Base-by-base conservation (phyloP, 2,113 vertebrate genomes). In the Otis tarda region DNA sequence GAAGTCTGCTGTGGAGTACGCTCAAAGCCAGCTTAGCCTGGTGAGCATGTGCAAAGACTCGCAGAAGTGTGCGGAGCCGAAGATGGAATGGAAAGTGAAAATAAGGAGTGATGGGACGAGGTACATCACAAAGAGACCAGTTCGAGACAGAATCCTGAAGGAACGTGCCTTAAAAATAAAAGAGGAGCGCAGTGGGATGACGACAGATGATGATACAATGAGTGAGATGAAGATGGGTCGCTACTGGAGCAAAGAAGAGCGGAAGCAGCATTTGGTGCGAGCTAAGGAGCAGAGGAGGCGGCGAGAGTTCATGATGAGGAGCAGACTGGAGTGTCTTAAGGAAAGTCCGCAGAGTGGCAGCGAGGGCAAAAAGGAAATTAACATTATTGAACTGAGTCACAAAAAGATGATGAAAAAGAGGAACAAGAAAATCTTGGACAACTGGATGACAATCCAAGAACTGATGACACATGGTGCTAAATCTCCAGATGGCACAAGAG, bases 371-470 rank as follows among this genome's bases (percentile, higher is more conserved):
- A 99, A 98, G 85, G 99, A 99, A 95, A 97, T 99, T 87, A 99
- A 97, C 97, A 99, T 99, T 84, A 98, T 99, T 41, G 99, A 99
- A 98, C 98, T 99, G 65, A 99, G 99, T 96, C 99, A 99, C 98
- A 99, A 98, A 97, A 99, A 99, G 98, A 99, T 99, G 99, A 99
- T 99, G 99, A 99, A 99, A 95, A 99, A 99, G 93, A 98, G 99
- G 64, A 99, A 99, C 98, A 99, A 99, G 98, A 99, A 99, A 98
- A 99, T 99, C 90, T 98, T 99, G 96, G 99, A 99, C 97, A 99
- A 99, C 98, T 99, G 99, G 99, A 99, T 99, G 99, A 99, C 99
- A 87, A 99, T 99, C 95, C 99, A 99, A 98, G 99, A 99, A 98
- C 98, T 99, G 94, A 99, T 99, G 99, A 99, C 99, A 87, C 99